These are phyloP conservation scores for Apostichopus leukothele DNA, from an alignment of 53 echinoderm and acorn worm species.

Conservation along the genomic window DNA sequence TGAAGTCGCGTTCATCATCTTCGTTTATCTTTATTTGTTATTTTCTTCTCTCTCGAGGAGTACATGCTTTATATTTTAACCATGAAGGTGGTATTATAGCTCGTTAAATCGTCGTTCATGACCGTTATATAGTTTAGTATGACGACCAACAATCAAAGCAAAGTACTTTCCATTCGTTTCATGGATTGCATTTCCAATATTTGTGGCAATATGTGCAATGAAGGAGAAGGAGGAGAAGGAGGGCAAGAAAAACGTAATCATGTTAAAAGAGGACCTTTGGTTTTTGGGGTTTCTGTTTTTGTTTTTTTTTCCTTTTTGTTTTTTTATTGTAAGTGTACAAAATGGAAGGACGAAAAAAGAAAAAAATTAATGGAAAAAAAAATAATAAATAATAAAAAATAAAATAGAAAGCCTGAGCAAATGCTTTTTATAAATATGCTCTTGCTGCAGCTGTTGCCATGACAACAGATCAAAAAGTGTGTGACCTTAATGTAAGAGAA, in stretches of 20 bases:
- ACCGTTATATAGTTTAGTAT: neutral
- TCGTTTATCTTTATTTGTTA: neutral
- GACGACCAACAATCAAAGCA: neutral
- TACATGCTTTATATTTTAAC: neutral
- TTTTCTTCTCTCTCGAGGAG: conserved; percentile 1
- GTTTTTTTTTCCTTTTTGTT: neutral
- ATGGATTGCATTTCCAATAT: conserved; percentile 46
- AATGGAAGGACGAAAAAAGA: neutral
- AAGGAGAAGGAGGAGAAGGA: neutral
- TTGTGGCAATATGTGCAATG: conserved; percentile 47
- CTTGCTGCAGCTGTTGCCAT: conserved; percentile 53
- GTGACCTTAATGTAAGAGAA: conserved; percentile 49
- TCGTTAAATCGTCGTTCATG: neutral
- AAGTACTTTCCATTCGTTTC: conserved; percentile 9
- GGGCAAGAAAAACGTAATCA: neutral
- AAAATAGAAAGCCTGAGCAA: conserved; percentile 43
- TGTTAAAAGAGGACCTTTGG: no score
- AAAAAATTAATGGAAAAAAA: neutral
- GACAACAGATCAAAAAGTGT: conserved; percentile 47
- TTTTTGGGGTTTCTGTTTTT: no score
- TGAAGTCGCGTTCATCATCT: neutral
- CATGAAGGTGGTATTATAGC: neutral
- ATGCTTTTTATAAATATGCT: conserved; percentile 52
- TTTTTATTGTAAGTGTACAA: conserved; percentile 40
- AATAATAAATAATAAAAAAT: conserved; percentile 1